A percentile compares a stretch with the other conserved stretches of the same genome.
Conservation (phyloP, 2,888 invertebrate genomes). For the Parnassius orleans region DNA sequence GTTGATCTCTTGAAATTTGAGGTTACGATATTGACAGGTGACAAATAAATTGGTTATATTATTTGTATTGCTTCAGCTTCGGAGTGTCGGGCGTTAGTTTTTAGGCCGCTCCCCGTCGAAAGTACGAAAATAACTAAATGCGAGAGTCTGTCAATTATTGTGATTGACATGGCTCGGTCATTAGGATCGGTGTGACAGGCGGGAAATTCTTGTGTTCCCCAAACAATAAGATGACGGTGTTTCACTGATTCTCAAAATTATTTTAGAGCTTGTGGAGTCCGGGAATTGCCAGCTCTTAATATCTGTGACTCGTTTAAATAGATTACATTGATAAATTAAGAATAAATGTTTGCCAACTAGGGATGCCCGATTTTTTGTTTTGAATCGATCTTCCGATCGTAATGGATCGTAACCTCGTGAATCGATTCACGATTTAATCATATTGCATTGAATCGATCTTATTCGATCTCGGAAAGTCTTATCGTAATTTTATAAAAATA, state of each 20-base stretch:
- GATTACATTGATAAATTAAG: too few species aligned
- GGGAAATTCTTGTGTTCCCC: conserved; percentile 31
- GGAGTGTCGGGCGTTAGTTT: conserved; percentile 31
- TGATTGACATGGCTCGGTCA: conserved; percentile 75
- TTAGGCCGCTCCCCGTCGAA: conserved; percentile 31
- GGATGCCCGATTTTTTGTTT: too few species aligned
- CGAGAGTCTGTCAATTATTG: conserved; percentile 74
- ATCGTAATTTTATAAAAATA: too few species aligned
- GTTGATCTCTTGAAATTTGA: conserved; percentile 71
- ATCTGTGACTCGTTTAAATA: too few species aligned
- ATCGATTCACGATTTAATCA: too few species aligned
- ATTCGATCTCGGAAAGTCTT: too few species aligned
- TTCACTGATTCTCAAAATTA: conserved; percentile 1
- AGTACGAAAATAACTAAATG: conserved; percentile 48
- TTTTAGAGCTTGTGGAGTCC: conserved; percentile 8
- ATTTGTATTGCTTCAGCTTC: conserved; percentile 30
- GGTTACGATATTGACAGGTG: conserved; percentile 74
- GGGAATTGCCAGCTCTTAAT: too few species aligned
- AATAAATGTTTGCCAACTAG: too few species aligned
- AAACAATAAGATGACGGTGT: conserved; percentile 17
- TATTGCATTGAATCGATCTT: too few species aligned
- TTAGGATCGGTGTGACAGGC: conserved; percentile 48
- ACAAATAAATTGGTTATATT: conserved; percentile 41
- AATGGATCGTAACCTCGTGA: too few species aligned
- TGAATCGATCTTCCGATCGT: too few species aligned